Evolutionary conservation across 2,113 vertebrate species (phyloP).

Genomic region (Pangasianodon gigas): DNA sequence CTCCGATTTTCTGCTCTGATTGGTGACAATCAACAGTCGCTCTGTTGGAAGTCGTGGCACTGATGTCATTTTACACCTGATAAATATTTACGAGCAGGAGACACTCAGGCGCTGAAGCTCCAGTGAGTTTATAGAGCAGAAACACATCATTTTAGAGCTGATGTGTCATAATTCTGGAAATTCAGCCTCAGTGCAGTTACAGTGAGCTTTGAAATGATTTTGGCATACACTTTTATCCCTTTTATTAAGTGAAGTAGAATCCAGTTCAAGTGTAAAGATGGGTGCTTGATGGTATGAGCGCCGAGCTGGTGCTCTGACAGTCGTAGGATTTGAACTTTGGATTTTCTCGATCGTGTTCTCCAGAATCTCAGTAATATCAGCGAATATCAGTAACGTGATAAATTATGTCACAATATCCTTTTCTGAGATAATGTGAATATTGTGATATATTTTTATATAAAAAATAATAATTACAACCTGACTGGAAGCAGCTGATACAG

Average conservation of each 20-base stretch:
- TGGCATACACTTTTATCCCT: neutral
- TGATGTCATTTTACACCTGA: conserved; percentile 62
- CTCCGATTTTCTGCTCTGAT: conserved; percentile 80
- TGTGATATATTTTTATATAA: neutral
- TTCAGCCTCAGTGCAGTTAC: neutral
- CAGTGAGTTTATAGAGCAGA: neutral
- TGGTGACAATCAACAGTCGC: conserved; percentile 72
- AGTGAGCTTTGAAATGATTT: neutral
- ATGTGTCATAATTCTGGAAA: neutral
- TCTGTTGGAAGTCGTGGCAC: conserved; percentile 62
- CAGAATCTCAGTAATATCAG: neutral
- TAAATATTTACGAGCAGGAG: conserved; percentile 50
- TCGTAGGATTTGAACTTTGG: too few species aligned
- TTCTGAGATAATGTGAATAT: neutral
- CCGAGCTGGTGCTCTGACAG: neutral
- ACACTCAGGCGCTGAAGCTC: neutral
- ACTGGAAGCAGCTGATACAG: neutral
- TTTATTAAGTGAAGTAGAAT: neutral
- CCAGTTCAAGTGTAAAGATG: too few species aligned
- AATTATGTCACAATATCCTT: neutral
- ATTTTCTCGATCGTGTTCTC: neutral
- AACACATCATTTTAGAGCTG: neutral
- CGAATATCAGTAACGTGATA: neutral
- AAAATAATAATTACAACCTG: neutral
- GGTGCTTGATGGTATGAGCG: neutral